These are phyloP conservation scores for Drosophila paucipuncta DNA, from an alignment of 2,888 invertebrate species.

Conservation along the genomic window DNA sequence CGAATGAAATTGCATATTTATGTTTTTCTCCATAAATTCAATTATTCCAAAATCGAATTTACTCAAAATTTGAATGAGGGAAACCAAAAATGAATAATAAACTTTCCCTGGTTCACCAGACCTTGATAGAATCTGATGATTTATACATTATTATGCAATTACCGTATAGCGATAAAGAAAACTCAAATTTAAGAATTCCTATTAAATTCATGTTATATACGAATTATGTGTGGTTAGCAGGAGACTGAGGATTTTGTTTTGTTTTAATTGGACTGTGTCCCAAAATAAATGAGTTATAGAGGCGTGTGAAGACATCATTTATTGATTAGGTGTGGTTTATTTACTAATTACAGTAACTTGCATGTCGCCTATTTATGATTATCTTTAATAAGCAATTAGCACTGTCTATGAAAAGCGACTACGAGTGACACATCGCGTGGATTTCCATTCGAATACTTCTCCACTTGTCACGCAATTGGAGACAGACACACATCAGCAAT, in stretches of 20 bases:
- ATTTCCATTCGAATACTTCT: constrained; percentile 38
- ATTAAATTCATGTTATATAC: not conserved
- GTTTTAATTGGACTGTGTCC: not conserved
- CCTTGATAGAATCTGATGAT: not conserved
- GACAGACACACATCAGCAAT: constrained; percentile 17
- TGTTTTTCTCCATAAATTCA: constrained; percentile 19
- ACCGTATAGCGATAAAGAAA: not conserved
- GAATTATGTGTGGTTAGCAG: not conserved
- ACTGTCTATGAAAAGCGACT: constrained; percentile 13
- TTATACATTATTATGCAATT: not conserved
- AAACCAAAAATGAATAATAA: not conserved
- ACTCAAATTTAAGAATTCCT: not conserved
- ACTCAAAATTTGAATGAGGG: not conserved
- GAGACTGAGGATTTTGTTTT: not conserved
- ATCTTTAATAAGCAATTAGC: not conserved
- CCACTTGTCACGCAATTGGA: constrained; percentile 54
- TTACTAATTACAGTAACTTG: not conserved
- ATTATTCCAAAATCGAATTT: constrained; percentile 10
- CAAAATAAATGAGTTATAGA: not conserved
- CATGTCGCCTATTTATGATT: not conserved
- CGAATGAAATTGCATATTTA: constrained; percentile 25
- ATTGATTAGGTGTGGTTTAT: not conserved
- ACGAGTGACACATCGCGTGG: constrained; percentile 11
- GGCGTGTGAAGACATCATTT: not conserved
- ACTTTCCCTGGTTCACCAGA: not conserved